phyloP scores from a whole-genome alignment of 2,113 vertebrate genomes.

The Ibidorhyncha struthersii region DNA sequence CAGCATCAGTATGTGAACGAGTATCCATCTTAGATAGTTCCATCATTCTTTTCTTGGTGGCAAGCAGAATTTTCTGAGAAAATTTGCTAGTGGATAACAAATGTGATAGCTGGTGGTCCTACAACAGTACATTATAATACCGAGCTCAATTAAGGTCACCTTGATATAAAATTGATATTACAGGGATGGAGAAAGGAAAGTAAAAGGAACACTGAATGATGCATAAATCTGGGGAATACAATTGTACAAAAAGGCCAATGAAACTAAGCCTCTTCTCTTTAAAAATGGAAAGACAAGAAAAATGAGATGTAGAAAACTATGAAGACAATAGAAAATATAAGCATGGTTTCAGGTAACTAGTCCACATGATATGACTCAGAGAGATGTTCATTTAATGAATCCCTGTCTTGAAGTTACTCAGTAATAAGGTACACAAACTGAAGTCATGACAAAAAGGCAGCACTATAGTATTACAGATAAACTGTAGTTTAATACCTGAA shows the following conservation, averaged over 20 bases:
- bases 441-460: background rate
- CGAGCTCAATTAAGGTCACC: conserved; percentile 37
- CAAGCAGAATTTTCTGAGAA: conserved; percentile 35
- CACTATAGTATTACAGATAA: background rate
- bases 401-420: background rate
- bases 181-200: background rate
- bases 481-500: background rate
- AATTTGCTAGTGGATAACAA: conserved; percentile 39
- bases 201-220: conserved; percentile 7
- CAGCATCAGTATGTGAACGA: background rate
- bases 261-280: background rate
- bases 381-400: background rate
- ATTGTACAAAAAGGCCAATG: background rate
- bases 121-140: conserved; percentile 10
- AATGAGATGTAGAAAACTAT: background rate
- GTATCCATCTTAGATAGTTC: background rate
- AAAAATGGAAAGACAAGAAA: background rate
- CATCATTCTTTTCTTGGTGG: conserved; percentile 30
- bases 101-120: conserved; percentile 25
- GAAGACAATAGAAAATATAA: background rate
- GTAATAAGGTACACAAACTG: background rate
- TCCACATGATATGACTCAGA: background rate
- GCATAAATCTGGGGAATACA: background rate
- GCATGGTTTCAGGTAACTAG: background rate
- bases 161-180: conserved; percentile 49